These are phyloP conservation scores for Cactoblastis cactorum DNA, from an alignment of 2,888 invertebrate species.

Conservation along the genomic window DNA sequence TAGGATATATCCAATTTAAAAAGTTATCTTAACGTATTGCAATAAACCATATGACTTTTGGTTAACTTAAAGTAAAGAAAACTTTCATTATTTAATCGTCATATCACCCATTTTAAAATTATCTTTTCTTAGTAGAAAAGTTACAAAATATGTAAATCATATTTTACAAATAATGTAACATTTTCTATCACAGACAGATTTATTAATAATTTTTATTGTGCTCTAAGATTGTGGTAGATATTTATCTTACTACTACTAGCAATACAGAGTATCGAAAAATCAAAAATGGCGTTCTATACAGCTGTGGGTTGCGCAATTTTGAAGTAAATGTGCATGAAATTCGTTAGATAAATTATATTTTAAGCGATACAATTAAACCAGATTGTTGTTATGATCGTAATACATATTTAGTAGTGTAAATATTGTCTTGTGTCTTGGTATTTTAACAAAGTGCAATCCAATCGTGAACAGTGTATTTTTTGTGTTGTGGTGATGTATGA, in stretches of 20 bases:
- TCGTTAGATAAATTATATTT: conserved; percentile 49
- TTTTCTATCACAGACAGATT: too few species aligned
- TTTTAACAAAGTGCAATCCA: conserved; percentile 53
- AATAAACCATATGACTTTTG: too few species aligned
- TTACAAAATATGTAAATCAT: too few species aligned
- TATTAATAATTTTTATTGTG: too few species aligned
- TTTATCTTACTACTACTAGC: conserved; percentile 18
- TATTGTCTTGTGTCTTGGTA: conserved; percentile 45
- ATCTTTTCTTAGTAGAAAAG: too few species aligned
- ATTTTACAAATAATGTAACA: too few species aligned
- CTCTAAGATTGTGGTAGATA: conserved; percentile 21
- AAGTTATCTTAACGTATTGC: too few species aligned
- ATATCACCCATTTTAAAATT: too few species aligned
- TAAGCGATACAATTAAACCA: conserved; percentile 47
- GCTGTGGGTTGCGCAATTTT: conserved; percentile 79
- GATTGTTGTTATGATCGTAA: conserved; percentile 47
- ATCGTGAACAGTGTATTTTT: conserved; percentile 76
- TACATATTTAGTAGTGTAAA: conserved; percentile 42
- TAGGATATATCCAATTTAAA: too few species aligned
- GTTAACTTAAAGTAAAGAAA: too few species aligned
- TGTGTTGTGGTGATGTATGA: conserved; percentile 73
- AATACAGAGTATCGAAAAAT: conserved; percentile 64
- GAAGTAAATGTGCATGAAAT: conserved; percentile 71
- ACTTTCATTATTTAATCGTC: too few species aligned
- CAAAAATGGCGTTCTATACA: conserved; percentile 74